Percentiles rank a stretch among this genome's conserved stretches.
Conservation (phyloP, 2,888 invertebrate species). For the Galerucella nymphaeae region DNA sequence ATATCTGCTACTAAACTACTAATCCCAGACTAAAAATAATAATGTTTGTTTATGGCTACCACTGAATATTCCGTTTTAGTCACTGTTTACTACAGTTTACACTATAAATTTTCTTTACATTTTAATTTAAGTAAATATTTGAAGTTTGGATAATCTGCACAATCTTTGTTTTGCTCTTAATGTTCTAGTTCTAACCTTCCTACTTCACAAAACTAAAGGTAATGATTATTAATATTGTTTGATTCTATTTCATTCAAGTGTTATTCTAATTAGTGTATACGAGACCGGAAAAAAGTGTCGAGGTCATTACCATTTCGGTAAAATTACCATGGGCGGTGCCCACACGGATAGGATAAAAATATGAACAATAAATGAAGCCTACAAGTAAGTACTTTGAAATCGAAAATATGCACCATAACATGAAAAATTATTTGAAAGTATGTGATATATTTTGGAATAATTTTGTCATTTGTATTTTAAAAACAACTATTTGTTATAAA, state of each 20-base stretch:
- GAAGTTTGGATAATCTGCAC: no score
- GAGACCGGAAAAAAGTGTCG: slow-evolving; percentile 10
- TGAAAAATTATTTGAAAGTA: neutral
- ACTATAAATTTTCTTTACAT: no score
- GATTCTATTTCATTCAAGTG: neutral
- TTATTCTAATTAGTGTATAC: neutral
- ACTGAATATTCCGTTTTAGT: no score
- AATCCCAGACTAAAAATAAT: no score
- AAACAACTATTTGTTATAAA: no score
- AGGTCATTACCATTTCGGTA: slow-evolving; percentile 12
- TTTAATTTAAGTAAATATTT: no score
- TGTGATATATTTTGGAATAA: neutral
- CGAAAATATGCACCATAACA: neutral
- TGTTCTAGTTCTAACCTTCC: neutral
- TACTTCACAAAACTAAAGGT: neutral
- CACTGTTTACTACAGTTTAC: no score
- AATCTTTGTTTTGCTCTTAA: neutral
- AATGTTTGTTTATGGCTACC: no score
- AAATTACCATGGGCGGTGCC: slow-evolving; percentile 5
- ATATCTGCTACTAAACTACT: no score
- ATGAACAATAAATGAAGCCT: slow-evolving; percentile 8
- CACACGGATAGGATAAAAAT: slow-evolving; percentile 10
- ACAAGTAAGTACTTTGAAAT: neutral
- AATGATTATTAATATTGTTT: neutral
- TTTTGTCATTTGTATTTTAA: no score